Conservation (phyloP, 2,113 vertebrate genomes). For the Gulo gulo region DNA sequence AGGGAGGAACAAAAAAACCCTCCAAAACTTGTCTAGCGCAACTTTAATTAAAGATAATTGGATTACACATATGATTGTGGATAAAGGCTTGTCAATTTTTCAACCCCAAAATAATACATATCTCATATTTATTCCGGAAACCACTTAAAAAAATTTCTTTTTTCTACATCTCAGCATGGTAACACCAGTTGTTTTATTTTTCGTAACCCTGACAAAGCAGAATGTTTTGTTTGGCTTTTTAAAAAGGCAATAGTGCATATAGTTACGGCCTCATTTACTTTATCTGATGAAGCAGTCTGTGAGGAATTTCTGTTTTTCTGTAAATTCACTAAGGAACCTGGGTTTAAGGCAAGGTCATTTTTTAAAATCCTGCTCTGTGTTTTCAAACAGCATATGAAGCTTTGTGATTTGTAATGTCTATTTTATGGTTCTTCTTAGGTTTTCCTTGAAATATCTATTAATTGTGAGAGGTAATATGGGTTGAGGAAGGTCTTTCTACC, state of each 20-base stretch:
- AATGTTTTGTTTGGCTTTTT: slow-evolving; percentile 69
- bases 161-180: slow-evolving; percentile 47
- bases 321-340: slow-evolving; percentile 39
- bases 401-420: not conserved
- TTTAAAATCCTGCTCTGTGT: not conserved
- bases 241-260: slow-evolving; percentile 46
- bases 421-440: slow-evolving; percentile 16
- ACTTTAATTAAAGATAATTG: slow-evolving; percentile 59
- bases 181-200: slow-evolving; percentile 48
- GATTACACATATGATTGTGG: slow-evolving; percentile 40
- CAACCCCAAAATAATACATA: slow-evolving; percentile 25
- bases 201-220: slow-evolving; percentile 63
- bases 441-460: slow-evolving; percentile 7
- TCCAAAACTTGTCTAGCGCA: not conserved
- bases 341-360: slow-evolving; percentile 45
- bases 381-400: slow-evolving; percentile 7
- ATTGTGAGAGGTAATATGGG: not conserved
- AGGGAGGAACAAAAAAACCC: not conserved
- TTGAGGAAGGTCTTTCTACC: not conserved
- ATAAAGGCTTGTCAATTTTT: not conserved
- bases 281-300: slow-evolving; percentile 64
- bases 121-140: slow-evolving; percentile 28
- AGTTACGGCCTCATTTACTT: slow-evolving; percentile 62
- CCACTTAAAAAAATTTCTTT: not conserved
- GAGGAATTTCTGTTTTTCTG: slow-evolving; percentile 56